Percentiles rank a stretch among this genome's conserved stretches.
phyloP scores from a whole-genome alignment of 2,113 vertebrate species.

The Tupaia chinensis region DNA sequence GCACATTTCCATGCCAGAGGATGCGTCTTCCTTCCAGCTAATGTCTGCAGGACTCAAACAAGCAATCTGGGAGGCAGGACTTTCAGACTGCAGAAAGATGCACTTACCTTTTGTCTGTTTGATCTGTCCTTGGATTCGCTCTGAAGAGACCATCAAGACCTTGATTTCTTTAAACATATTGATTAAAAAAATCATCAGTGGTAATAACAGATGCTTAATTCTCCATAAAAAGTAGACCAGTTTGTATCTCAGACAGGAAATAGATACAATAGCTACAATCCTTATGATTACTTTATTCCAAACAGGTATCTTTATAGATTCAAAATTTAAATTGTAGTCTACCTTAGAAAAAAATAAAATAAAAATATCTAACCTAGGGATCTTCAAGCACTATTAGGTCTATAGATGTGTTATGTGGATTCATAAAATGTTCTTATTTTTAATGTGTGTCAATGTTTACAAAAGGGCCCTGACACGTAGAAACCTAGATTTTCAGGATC shows the following conservation, averaged over 20 bases:
- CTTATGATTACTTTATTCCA: neutral
- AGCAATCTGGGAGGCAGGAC: neutral
- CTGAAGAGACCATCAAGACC: constrained; percentile 81
- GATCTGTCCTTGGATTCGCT: constrained; percentile 65
- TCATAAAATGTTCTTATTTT: neutral
- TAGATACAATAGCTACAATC: neutral
- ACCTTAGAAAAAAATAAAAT: neutral
- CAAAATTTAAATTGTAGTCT: constrained; percentile 8
- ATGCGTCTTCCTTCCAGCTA: constrained; percentile 12
- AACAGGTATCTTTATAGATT: neutral
- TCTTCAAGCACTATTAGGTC: neutral
- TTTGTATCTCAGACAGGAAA: constrained; percentile 51
- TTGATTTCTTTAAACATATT: constrained; percentile 77
- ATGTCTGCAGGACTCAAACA: constrained; percentile 24
- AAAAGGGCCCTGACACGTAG: neutral
- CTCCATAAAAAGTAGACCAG: neutral
- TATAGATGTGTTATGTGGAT: neutral
- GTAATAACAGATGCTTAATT: neutral
- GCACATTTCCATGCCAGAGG: constrained; percentile 52
- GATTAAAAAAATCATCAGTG: constrained; percentile 64
- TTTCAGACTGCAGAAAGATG: constrained; percentile 4
- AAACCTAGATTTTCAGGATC: neutral
- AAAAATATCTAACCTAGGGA: neutral
- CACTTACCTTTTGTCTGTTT: constrained; percentile 75
- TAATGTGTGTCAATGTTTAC: neutral